These are phyloP conservation scores for Dicrurus megarhynchus DNA, from an alignment of 2,113 vertebrate species.

Conservation along the genomic window DNA sequence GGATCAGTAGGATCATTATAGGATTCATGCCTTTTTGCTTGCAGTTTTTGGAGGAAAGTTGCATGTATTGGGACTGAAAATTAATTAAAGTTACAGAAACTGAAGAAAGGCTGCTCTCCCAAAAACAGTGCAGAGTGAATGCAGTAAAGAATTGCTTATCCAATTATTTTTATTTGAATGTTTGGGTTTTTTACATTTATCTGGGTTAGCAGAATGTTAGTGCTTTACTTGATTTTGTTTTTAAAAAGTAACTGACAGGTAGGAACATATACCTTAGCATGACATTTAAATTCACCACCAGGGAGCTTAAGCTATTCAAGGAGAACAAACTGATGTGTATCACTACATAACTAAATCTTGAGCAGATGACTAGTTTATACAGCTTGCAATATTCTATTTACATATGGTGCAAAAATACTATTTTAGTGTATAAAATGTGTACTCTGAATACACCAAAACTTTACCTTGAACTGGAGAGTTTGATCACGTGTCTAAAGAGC, in stretches of 20 bases:
- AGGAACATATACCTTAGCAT: neutral
- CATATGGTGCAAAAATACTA: neutral
- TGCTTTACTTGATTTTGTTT: neutral
- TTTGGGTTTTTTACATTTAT: neutral
- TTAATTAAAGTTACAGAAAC: neutral
- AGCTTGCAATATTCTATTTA: neutral
- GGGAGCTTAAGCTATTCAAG: neutral
- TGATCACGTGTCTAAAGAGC: neutral
- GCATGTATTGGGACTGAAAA: neutral
- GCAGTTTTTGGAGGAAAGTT: neutral
- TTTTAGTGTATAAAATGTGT: neutral
- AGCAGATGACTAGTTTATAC: neutral
- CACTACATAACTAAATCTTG: neutral
- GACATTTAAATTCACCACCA: constrained; percentile 12
- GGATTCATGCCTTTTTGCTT: neutral
- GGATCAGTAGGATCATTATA: neutral
- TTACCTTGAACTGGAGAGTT: neutral
- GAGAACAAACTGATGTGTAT: neutral
- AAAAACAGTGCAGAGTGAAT: neutral
- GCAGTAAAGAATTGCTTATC: neutral
- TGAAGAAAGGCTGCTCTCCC: neutral
- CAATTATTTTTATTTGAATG: neutral
- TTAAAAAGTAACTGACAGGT: neutral
- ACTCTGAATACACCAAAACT: neutral
- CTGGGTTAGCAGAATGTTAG: neutral